Conservation (phyloP, 2,888 invertebrate genomes). For the Apodemia zela region DNA sequence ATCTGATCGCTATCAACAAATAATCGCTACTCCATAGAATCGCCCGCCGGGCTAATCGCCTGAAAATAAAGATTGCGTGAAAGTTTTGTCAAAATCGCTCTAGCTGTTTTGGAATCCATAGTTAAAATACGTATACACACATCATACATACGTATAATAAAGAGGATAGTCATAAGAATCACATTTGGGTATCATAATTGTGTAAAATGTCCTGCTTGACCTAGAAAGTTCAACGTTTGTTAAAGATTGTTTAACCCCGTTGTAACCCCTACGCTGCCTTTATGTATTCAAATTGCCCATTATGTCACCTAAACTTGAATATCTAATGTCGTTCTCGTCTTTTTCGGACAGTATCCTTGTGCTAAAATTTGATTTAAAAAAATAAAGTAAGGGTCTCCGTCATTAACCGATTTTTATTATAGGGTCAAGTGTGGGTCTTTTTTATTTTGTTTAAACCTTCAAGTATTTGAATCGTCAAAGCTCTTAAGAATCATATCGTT, state of each 20-base stretch:
- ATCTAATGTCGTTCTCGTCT: constrained; percentile 46
- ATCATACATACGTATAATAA: too few relatives aligned
- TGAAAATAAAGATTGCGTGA: too few relatives aligned
- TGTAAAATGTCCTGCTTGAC: constrained; percentile 30
- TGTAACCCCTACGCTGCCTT: constrained; percentile 40
- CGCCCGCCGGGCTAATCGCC: too few relatives aligned
- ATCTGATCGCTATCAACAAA: too few relatives aligned
- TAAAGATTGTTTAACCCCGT: constrained; percentile 34
- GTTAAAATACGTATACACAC: too few relatives aligned
- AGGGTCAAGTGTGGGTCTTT: constrained; percentile 37
- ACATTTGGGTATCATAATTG: not conserved
- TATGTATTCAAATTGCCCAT: constrained; percentile 36
- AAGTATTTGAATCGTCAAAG: constrained; percentile 32
- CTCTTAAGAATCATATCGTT: constrained; percentile 33
- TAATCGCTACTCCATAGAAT: too few relatives aligned
- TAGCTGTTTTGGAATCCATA: too few relatives aligned
- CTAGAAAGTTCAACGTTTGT: constrained; percentile 31
- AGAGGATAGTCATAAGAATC: not conserved
- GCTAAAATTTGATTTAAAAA: constrained; percentile 41
- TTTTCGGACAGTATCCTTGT: constrained; percentile 46
- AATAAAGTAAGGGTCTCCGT: constrained; percentile 39
- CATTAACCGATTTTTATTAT: constrained; percentile 47
- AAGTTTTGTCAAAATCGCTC: too few relatives aligned
- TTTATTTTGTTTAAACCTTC: constrained; percentile 47
- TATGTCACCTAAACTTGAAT: constrained; percentile 45